Base-by-base conservation (phyloP, 2,888 invertebrate species). In the Tenthredo mesomela region DNA sequence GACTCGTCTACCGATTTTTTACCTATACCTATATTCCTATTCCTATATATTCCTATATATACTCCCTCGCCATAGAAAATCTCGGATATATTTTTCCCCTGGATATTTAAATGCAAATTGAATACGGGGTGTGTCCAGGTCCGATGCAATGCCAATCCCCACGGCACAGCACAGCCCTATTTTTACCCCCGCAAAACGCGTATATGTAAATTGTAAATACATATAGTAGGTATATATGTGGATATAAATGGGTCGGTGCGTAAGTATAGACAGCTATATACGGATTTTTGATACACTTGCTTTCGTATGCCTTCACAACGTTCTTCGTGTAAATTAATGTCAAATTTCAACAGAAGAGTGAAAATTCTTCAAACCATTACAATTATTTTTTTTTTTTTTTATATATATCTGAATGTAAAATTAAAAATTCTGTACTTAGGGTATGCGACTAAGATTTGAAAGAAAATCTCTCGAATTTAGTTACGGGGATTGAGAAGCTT, bases 81-180 rank as follows among this genome's bases (percentile, higher is more conserved):
- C 80, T 80, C 61, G 80, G 58, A 58, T 78, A 33, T 77, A 58
- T 78, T 61, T 78, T 33, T n/a, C 18, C 78, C 65, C 84, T 43
- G 84, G 87, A 91, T 89, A 90, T 90, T 90, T 91, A 90, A 88
- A 90, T 90, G 89, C 89, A 91, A 90, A 91, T 91, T 90, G 90
- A 90, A 90, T 89, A 87, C 87, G 88, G 86, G 67, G 58, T 83
- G 82, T 82, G 70, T 82, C 78, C 78, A 82, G 65, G 82, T 82
- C 43, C 82, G 65, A 43, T 82, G 65, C 82, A 65, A 50, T 47
- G 82, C 40, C 65, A 82, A 82, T 82, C 82, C 82, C 82, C 43
- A 37, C 43, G 65, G 82, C 43, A 29, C 78, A 18, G 82, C 43
- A 29, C 78, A 18, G 5, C 54, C 33, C 78, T n/a, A 15, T 54